Percentiles rank a stretch among this genome's conserved stretches.
These are phyloP conservation scores for Drosophila ohnishii DNA, from an alignment of 1,140 invertebrate species.

Conservation along the genomic window DNA sequence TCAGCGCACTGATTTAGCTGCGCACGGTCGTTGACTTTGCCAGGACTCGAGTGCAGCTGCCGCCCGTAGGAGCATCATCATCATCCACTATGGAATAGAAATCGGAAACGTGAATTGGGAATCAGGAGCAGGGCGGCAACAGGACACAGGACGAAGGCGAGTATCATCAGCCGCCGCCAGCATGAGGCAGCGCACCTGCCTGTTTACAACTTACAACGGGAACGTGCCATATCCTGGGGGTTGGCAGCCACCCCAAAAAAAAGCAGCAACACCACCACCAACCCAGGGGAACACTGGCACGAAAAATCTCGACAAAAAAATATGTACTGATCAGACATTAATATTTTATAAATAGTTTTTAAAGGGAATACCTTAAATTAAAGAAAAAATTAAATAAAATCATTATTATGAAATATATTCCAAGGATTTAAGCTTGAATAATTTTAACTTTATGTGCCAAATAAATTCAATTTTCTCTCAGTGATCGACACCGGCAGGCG, in stretches of 20 bases:
- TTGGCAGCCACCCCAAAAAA: constrained; percentile 72
- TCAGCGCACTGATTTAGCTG: constrained; percentile 73
- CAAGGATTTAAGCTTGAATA: neutral
- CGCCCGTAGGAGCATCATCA: constrained; percentile 55
- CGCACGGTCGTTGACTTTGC: constrained; percentile 67
- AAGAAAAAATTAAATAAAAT: neutral
- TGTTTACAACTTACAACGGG: constrained; percentile 78
- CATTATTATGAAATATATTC: neutral
- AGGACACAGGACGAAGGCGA: constrained; percentile 24
- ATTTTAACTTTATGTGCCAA: neutral
- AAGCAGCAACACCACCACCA: constrained; percentile 48
- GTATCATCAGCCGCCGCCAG: constrained; percentile 67
- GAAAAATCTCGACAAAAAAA: constrained; percentile 1
- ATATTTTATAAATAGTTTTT: neutral
- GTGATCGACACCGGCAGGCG: constrained; percentile 20
- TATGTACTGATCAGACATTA: neutral
- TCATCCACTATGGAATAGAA: constrained; percentile 18
- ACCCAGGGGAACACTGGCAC: constrained; percentile 2
- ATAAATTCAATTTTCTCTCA: neutral
- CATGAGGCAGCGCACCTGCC: constrained; percentile 76
- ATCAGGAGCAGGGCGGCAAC: constrained; percentile 38
- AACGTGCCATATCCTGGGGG: constrained; percentile 78
- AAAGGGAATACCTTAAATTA: too few relatives aligned
- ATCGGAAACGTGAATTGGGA: constrained; percentile 21
- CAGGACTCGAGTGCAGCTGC: constrained; percentile 54